Percentiles rank a stretch among this genome's conserved stretches.
Conservation (phyloP, 2,888 invertebrate species). For the Andricus quercusramuli region DNA sequence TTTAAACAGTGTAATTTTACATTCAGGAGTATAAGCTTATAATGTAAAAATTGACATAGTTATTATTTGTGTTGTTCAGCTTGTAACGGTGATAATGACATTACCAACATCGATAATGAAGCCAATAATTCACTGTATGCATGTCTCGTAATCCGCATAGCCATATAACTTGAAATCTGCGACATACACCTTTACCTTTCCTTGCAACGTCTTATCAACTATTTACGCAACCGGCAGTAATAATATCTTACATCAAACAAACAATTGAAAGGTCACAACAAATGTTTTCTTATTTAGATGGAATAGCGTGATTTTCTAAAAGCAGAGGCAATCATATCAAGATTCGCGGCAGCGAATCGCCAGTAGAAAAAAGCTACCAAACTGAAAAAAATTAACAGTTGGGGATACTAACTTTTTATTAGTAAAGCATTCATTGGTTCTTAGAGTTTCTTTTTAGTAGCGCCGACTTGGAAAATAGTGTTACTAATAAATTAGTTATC, state of each 20-base stretch:
- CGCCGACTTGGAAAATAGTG: too few species aligned
- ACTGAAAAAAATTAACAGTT: too few species aligned
- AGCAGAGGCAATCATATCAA: background rate
- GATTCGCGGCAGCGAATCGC: too few species aligned
- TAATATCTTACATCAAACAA: slow-evolving; percentile 22
- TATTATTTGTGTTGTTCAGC: background rate
- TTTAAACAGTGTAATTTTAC: background rate
- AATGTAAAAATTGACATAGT: background rate
- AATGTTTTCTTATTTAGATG: background rate
- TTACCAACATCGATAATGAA: slow-evolving; percentile 23
- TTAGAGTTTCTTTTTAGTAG: too few species aligned
- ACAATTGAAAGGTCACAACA: background rate
- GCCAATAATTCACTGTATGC: slow-evolving; percentile 7
- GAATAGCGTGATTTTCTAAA: background rate
- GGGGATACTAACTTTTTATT: too few species aligned
- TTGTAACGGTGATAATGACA: background rate
- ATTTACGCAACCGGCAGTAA: slow-evolving; percentile 17
- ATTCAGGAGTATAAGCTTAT: background rate
- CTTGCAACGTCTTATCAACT: slow-evolving; percentile 23
- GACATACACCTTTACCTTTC: slow-evolving; percentile 19
- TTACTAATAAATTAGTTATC: too few species aligned
- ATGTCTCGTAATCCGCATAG: background rate
- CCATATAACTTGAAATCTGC: slow-evolving; percentile 5
- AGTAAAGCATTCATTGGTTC: too few species aligned
- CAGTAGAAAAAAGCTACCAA: too few species aligned